Conservation (phyloP, 1,140 invertebrate genomes). For the Lordiphosa stackelbergi region DNA sequence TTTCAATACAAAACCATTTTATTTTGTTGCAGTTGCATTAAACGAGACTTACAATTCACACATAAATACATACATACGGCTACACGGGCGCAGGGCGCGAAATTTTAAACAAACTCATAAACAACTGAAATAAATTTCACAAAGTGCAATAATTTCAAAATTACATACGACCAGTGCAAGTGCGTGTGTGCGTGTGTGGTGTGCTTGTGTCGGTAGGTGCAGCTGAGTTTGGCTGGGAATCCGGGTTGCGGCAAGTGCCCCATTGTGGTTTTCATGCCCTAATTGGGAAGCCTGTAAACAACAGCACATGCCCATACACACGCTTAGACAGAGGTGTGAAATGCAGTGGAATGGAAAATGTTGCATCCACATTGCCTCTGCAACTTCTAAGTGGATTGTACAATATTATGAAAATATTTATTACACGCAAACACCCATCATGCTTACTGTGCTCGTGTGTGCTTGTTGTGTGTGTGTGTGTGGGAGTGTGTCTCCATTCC, state of each 20-base stretch:
- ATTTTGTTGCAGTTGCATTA: constrained; percentile 22
- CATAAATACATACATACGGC: too few species aligned
- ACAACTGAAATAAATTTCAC: constrained; percentile 63
- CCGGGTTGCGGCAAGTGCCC: constrained; percentile 22
- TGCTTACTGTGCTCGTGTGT: constrained; percentile 17
- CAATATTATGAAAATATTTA: constrained; percentile 72
- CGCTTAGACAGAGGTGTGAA: constrained; percentile 10
- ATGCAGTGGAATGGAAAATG: constrained; percentile 21
- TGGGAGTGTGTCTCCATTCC: constrained; percentile 8
- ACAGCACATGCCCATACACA: constrained; percentile 18
- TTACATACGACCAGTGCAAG: constrained; percentile 27
- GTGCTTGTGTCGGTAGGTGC: constrained; percentile 5
- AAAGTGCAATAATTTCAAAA: constrained; percentile 63
- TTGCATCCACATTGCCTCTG: constrained; percentile 27
- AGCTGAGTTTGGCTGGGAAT: constrained; percentile 7
- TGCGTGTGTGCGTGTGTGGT: constrained; percentile 7
- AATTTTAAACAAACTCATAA: constrained; percentile 53
- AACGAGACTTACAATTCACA: constrained; percentile 7
- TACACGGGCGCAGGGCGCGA: constrained; percentile 14
- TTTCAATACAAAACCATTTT: constrained; percentile 42
- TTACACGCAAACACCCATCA: constrained; percentile 51
- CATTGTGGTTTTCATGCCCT: constrained; percentile 53
- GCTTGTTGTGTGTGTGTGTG: neutral
- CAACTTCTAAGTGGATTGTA: constrained; percentile 54
- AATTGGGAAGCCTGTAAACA: constrained; percentile 46